A percentile compares a stretch with the other conserved stretches of the same genome.
These are phyloP conservation scores for Synergus itoensis DNA, from an alignment of 2,888 invertebrate genomes.

Conservation along the genomic window DNA sequence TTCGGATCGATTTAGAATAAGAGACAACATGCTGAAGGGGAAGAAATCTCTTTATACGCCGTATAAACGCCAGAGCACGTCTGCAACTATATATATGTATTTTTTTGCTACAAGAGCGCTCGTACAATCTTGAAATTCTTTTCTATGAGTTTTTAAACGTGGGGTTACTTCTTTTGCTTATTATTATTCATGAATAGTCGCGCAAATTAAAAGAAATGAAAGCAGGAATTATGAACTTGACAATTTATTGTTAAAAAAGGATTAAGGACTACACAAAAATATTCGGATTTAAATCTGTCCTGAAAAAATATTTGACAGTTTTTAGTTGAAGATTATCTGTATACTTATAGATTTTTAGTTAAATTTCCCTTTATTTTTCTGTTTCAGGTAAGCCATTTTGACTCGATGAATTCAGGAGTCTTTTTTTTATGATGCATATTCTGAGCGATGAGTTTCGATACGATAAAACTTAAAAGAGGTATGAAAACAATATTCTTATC, in stretches of 20 bases:
- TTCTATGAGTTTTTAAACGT: slow-evolving; percentile 38
- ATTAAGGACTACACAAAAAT: slow-evolving; percentile 9
- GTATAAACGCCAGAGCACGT: slow-evolving; percentile 31
- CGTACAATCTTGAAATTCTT: slow-evolving; percentile 32
- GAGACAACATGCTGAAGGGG: background rate
- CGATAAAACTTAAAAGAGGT: slow-evolving; percentile 9
- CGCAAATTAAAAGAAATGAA: slow-evolving; percentile 34
- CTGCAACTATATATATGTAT: slow-evolving; percentile 20
- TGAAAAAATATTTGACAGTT: too few species aligned
- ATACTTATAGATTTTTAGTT: background rate
- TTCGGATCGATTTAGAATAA: background rate
- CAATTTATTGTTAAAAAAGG: slow-evolving; percentile 30
- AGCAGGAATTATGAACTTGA: slow-evolving; percentile 25
- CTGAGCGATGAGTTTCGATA: background rate
- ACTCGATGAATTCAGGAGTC: background rate
- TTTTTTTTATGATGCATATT: background rate
- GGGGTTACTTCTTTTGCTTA: slow-evolving; percentile 24
- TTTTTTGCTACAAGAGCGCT: slow-evolving; percentile 26
- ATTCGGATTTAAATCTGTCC: slow-evolving; percentile 1
- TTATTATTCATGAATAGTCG: slow-evolving; percentile 36
- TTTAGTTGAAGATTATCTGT: background rate
- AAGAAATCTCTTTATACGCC: slow-evolving; percentile 10
- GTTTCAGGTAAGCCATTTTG: slow-evolving; percentile 31
- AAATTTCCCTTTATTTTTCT: background rate
- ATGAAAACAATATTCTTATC: slow-evolving; percentile 2